phyloP scores from a whole-genome alignment of 2,113 vertebrate genomes.

The Psephotus haematonotus region DNA sequence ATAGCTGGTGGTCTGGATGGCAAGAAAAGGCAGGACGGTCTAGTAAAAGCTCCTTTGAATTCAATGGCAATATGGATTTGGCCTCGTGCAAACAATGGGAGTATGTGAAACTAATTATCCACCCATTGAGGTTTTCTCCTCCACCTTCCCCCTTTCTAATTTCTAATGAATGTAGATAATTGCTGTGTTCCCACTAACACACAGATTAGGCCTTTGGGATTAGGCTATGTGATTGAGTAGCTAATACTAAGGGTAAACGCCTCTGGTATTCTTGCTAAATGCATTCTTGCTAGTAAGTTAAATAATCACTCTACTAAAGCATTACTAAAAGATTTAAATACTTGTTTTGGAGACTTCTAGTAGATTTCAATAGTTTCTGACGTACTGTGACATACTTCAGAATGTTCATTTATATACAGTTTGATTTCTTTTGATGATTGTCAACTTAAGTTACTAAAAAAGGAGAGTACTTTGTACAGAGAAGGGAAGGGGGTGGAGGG shows the following conservation, averaged over 20 bases:
- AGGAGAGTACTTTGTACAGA: constrained; percentile 66
- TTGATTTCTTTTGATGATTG: constrained; percentile 79
- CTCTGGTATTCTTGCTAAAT: constrained; percentile 54
- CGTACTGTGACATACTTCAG: constrained; percentile 65
- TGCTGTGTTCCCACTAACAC: constrained; percentile 63
- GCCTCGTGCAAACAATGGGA: constrained; percentile 49
- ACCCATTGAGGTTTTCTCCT: constrained; percentile 53
- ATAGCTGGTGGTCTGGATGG: constrained; percentile 70
- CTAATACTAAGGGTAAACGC: constrained; percentile 73
- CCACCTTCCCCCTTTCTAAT: constrained; percentile 9
- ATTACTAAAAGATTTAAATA: constrained; percentile 65
- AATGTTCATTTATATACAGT: constrained; percentile 63
- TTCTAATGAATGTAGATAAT: constrained; percentile 70
- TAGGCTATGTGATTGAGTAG: constrained; percentile 58
- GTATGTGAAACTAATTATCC: constrained; percentile 71
- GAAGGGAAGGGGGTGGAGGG: background rate
- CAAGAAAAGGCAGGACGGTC: constrained; percentile 16
- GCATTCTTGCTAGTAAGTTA: constrained; percentile 64
- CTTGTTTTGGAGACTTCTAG: constrained; percentile 37
- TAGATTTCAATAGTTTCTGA: constrained; percentile 74
- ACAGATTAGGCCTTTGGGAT: constrained; percentile 66
- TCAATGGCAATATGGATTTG: constrained; percentile 55
- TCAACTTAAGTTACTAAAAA: constrained; percentile 74
- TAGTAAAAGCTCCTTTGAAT: constrained; percentile 57
- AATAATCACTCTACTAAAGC: constrained; percentile 56